phyloP scores from a whole-genome alignment of 2,888 invertebrate species.

The Malthinus flaveolus region DNA sequence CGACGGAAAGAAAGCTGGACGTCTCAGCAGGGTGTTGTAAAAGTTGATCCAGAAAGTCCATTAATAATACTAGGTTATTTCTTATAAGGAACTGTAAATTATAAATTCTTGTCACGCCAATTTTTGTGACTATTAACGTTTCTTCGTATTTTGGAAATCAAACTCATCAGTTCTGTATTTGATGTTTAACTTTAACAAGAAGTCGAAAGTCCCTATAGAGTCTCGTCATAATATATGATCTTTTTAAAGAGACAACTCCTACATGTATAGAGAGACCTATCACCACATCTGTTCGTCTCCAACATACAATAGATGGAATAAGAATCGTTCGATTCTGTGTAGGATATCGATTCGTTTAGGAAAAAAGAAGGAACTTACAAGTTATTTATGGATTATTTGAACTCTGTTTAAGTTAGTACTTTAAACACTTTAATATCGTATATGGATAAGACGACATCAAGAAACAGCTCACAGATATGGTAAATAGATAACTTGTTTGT shows the following conservation, averaged over 20 bases:
- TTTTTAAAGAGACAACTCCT: slow-evolving; percentile 22
- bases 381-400: slow-evolving; percentile 37
- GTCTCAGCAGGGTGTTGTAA: no score
- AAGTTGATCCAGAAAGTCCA: no score
- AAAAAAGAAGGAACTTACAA: slow-evolving; percentile 32
- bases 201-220: neutral
- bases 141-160: neutral
- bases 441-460: slow-evolving; percentile 21
- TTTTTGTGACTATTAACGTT: no score
- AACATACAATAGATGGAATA: slow-evolving; percentile 28
- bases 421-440: slow-evolving; percentile 14
- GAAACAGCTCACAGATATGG: slow-evolving; percentile 27
- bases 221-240: no score
- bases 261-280: slow-evolving; percentile 29
- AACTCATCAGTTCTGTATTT: neutral
- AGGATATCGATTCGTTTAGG: slow-evolving; percentile 23
- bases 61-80: no score
- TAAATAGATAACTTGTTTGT: slow-evolving; percentile 30
- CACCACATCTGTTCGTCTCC: slow-evolving; percentile 26
- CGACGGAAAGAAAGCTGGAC: no score
- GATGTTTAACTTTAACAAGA: neutral
- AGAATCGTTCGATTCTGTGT: slow-evolving; percentile 24
- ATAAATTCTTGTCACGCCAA: no score
- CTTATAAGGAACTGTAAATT: no score
- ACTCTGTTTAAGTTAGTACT: slow-evolving; percentile 30